Evolutionary conservation across 2,888 invertebrate genomes (phyloP).

Genomic region (Epistrophella euchroma): DNA sequence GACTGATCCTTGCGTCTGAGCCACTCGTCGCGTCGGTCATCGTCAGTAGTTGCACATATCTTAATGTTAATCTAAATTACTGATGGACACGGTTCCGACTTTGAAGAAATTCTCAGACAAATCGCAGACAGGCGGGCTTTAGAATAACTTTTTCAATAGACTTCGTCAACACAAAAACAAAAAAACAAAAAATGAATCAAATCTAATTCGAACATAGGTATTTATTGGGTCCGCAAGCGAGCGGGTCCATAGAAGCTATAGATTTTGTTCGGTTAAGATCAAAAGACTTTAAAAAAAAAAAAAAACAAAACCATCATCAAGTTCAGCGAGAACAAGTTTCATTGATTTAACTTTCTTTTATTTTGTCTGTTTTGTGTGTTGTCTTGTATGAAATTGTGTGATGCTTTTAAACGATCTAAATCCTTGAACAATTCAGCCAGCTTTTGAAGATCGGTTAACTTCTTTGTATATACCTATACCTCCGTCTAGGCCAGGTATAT

Average conservation of each 20-base stretch:
- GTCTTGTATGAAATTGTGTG: not conserved
- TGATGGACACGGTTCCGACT: slow-evolving; percentile 18
- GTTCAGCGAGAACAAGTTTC: slow-evolving; percentile 48
- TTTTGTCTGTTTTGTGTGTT: slow-evolving; percentile 35
- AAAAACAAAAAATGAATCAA: not conserved
- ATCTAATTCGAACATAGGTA: slow-evolving; percentile 41
- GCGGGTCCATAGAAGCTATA: slow-evolving; percentile 1
- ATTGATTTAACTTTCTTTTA: slow-evolving; percentile 57
- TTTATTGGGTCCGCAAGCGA: not conserved
- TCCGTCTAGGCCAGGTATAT: not conserved
- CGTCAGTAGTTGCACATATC: not conserved
- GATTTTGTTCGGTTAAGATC: slow-evolving; percentile 57
- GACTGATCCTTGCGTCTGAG: not conserved
- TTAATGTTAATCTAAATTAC: slow-evolving; percentile 36
- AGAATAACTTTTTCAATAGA: slow-evolving; percentile 34
- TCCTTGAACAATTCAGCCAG: slow-evolving; percentile 40
- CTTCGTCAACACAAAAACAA: slow-evolving; percentile 5
- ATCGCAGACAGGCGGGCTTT: slow-evolving; percentile 45
- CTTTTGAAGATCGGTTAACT: slow-evolving; percentile 32
- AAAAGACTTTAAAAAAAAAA: slow-evolving; percentile 39
- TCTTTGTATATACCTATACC: not conserved
- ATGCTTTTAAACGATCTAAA: slow-evolving; percentile 61
- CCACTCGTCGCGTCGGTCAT: no score
- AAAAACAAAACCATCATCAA: slow-evolving; percentile 41
- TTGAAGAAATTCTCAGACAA: slow-evolving; percentile 61